Evolutionary conservation across 2,113 vertebrate genomes (phyloP).

Genomic region (Symphodus melops): DNA sequence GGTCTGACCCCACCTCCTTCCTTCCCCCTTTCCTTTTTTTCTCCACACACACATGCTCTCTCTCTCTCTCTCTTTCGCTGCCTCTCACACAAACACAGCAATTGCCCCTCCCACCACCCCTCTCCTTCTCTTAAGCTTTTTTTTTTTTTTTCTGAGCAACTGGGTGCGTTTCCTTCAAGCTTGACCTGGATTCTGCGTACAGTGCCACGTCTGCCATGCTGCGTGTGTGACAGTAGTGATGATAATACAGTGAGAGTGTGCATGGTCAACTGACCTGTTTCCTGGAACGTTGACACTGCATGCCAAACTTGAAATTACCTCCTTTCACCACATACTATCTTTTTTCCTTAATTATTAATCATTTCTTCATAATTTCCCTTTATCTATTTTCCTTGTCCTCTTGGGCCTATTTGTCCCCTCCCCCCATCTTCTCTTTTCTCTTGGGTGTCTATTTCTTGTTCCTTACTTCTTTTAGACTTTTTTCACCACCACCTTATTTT

Average conservation of each 20-base stretch:
- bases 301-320: slow-evolving; percentile 2
- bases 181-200: slow-evolving; percentile 78
- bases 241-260: slow-evolving; percentile 33
- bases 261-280: slow-evolving; percentile 65
- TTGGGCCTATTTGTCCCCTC: background rate
- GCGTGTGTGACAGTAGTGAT: slow-evolving; percentile 51
- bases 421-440: too few species aligned
- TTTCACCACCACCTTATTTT: background rate
- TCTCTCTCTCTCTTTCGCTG: slow-evolving; percentile 2
- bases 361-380: too few species aligned
- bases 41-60: too few species aligned
- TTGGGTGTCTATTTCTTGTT: background rate
- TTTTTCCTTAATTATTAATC: background rate
- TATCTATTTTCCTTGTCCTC: background rate
- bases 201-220: slow-evolving; percentile 46
- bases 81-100: slow-evolving; percentile 48
- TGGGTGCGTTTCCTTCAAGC: slow-evolving; percentile 70
- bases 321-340: slow-evolving; percentile 16
- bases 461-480: background rate
- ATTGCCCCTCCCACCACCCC: slow-evolving; percentile 52
- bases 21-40: slow-evolving; percentile 7
- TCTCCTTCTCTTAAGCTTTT: slow-evolving; percentile 59
- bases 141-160: slow-evolving; percentile 33
- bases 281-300: slow-evolving; percentile 30
- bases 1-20: slow-evolving; percentile 69